A percentile compares a stretch with the other conserved stretches of the same genome.
These are phyloP conservation scores for Brenthis hecate DNA, from an alignment of 2,888 invertebrate genomes.

Conservation along the genomic window DNA sequence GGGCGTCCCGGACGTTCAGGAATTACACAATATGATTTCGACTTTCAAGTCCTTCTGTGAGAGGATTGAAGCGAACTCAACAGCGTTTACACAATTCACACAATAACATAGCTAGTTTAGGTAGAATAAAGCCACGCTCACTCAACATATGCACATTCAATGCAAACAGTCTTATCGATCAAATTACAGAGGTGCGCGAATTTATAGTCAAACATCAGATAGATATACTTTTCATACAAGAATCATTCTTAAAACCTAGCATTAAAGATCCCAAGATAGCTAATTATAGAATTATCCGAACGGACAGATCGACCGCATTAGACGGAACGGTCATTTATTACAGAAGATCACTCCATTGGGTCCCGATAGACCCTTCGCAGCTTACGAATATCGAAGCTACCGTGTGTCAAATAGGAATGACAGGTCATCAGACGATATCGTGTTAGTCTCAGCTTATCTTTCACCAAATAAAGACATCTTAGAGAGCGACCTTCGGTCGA, in stretches of 20 bases:
- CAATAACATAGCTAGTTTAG: too few relatives aligned
- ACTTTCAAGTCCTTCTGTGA: too few relatives aligned
- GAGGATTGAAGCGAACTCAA: neutral
- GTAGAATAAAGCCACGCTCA: neutral
- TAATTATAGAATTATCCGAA: neutral
- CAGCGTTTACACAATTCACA: neutral
- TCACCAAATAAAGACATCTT: too few relatives aligned
- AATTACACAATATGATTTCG: neutral
- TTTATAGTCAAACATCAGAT: neutral
- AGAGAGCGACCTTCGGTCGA: constrained; percentile 11
- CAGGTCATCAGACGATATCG: too few relatives aligned
- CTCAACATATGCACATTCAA: neutral
- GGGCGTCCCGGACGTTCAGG: too few relatives aligned
- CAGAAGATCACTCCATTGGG: constrained; percentile 18
- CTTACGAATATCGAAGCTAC: constrained; percentile 13
- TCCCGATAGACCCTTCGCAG: constrained; percentile 16
- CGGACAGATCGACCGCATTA: neutral
- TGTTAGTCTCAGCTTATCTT: too few relatives aligned
- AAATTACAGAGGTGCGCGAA: neutral
- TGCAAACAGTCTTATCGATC: neutral
- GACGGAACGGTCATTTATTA: constrained; percentile 19
- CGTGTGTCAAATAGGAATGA: too few relatives aligned
- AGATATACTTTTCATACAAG: neutral
- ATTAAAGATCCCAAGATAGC: neutral
- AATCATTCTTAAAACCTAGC: neutral